Percentiles rank a stretch among this genome's conserved stretches.
Conservation (phyloP, 2,888 invertebrate genomes). For the Marronus borbonicus region DNA sequence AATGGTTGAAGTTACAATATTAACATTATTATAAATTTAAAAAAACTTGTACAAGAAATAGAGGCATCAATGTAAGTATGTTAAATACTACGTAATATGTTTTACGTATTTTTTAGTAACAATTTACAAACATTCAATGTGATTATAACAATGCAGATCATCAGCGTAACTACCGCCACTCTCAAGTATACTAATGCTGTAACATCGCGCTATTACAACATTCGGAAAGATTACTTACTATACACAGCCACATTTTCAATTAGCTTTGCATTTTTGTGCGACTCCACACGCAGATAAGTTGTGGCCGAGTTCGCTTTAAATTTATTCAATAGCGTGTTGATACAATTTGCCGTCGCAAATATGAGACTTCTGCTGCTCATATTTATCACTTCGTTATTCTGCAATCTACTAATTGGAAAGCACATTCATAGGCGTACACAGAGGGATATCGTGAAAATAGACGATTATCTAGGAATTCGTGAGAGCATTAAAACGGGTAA, state of each 20-base stretch:
- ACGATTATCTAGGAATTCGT: constrained; percentile 16
- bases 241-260: neutral
- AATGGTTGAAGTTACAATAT: too few relatives aligned
- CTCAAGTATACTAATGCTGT: neutral
- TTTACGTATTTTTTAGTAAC: too few relatives aligned
- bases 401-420: neutral
- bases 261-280: neutral
- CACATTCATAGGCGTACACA: neutral
- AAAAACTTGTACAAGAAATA: too few relatives aligned
- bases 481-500: constrained; percentile 21
- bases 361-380: constrained; percentile 1
- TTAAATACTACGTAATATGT: too few relatives aligned
- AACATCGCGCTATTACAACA: too few relatives aligned
- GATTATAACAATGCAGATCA: too few relatives aligned
- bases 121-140: too few relatives aligned
- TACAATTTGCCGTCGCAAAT: neutral
- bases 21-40: too few relatives aligned
- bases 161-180: too few relatives aligned
- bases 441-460: constrained; percentile 27
- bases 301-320: neutral
- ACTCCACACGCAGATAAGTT: neutral
- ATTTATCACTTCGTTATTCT: neutral
- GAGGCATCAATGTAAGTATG: too few relatives aligned
- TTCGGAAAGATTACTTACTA: too few relatives aligned
- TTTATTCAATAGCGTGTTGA: neutral